Evolutionary conservation across 2,113 vertebrate genomes (phyloP).

Genomic region (Tympanuchus pallidicinctus): DNA sequence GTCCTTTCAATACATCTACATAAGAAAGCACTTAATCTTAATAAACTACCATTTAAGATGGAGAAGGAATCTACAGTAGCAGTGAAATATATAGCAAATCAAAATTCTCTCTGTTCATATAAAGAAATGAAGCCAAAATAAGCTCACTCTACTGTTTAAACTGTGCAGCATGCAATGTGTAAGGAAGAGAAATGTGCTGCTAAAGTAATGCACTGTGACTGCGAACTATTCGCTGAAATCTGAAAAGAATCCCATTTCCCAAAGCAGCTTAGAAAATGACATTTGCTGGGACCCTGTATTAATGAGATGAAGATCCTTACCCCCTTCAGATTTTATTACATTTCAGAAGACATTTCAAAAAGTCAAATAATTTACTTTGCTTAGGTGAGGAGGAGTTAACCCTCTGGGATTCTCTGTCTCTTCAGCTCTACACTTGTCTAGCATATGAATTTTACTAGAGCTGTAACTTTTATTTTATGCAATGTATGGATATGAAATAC

Average conservation of each 20-base stretch:
- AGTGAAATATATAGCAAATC: conserved; percentile 76
- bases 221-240: conserved; percentile 54
- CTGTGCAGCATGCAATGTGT: conserved; percentile 50
- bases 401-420: conserved; percentile 60
- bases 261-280: conserved; percentile 72
- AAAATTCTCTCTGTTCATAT: conserved; percentile 70
- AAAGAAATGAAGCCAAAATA: conserved; percentile 75
- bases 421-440: conserved; percentile 60
- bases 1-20: conserved; percentile 70
- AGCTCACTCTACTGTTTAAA: conserved; percentile 67
- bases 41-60: conserved; percentile 77
- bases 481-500: conserved; percentile 39
- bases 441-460: conserved; percentile 66
- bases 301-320: conserved; percentile 73
- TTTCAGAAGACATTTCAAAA: conserved; percentile 71
- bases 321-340: conserved; percentile 69
- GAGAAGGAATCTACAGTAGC: conserved; percentile 65
- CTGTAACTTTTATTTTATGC: conserved; percentile 65
- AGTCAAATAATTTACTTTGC: conserved; percentile 72
- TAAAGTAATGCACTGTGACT: conserved; percentile 67
- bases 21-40: conserved; percentile 82
- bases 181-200: conserved; percentile 66
- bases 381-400: conserved; percentile 66
- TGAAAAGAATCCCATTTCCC: conserved; percentile 64
- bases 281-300: conserved; percentile 72